Evolutionary conservation across 2,888 invertebrate species (phyloP).

Genomic region (Petrolisthes manimaculis): DNA sequence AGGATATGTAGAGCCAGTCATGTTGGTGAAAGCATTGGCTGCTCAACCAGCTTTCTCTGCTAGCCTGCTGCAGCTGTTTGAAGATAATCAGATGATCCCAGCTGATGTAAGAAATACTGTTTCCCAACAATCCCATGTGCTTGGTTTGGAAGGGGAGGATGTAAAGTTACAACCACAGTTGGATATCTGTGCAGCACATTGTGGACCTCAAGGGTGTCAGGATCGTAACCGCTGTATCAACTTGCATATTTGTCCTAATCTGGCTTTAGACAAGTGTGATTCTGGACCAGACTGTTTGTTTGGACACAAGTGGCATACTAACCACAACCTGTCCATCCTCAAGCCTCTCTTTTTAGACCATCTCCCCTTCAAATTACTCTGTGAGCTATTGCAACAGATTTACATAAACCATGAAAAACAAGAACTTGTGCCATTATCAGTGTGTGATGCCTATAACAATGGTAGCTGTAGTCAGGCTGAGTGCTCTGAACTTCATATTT

Average conservation of each 20-base stretch:
- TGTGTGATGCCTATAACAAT: conserved; percentile 40
- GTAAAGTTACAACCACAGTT: conserved; percentile 26
- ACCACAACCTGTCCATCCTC: conserved; percentile 44
- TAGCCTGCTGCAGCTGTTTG: conserved; percentile 40
- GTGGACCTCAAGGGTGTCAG: conserved; percentile 20
- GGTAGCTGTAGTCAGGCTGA: conserved; percentile 9
- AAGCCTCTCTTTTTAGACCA: conserved; percentile 19
- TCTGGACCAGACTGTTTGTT: conserved; percentile 20
- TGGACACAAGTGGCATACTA: conserved; percentile 45
- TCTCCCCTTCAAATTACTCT: conserved; percentile 2
- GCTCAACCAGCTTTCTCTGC: neutral
- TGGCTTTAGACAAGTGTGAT: conserved; percentile 2
- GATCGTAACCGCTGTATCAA: neutral
- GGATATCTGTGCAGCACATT: conserved; percentile 21
- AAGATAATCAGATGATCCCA: conserved; percentile 7
- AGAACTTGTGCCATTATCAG: neutral
- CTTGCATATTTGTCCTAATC: conserved; percentile 46
- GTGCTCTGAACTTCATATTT: conserved; percentile 43
- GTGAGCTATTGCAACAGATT: neutral
- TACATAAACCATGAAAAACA: neutral
- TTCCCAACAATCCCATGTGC: neutral
- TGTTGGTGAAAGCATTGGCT: conserved; percentile 12
- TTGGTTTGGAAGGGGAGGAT: conserved; percentile 4
- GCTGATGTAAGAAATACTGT: neutral
- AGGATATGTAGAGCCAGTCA: neutral